Percentiles rank a stretch among this genome's conserved stretches.
Conservation (phyloP, 1,140 invertebrate genomes). For the Chymomyza costata region DNA sequence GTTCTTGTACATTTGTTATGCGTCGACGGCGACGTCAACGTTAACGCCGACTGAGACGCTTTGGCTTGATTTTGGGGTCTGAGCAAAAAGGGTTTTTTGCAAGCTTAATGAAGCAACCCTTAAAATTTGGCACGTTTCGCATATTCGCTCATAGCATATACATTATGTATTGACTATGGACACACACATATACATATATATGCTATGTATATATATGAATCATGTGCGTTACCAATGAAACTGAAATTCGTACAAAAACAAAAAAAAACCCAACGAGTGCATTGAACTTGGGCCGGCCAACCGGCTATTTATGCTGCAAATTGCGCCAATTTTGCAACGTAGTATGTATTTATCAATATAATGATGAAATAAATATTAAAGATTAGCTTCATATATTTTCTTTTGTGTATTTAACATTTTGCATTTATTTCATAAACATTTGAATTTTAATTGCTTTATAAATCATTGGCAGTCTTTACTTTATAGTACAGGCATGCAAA, state of each 20-base stretch:
- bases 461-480: too few species aligned
- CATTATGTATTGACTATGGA: too few species aligned
- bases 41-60: background rate
- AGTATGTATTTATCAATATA: constrained; percentile 24
- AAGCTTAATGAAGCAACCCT: constrained; percentile 67
- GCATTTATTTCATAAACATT: too few species aligned
- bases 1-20: background rate
- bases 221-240: constrained; percentile 29
- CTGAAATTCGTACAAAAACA: constrained; percentile 20
- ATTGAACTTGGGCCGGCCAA: constrained; percentile 42
- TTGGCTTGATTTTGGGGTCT: constrained; percentile 8
- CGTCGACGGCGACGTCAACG: background rate
- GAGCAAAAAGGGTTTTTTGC: constrained; percentile 9
- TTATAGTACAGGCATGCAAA: too few species aligned
- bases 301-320: constrained; percentile 29
- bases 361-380: constrained; percentile 20
- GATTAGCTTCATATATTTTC: background rate
- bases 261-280: constrained; percentile 28
- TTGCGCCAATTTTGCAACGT: constrained; percentile 24
- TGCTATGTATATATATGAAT: background rate
- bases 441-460: too few species aligned
- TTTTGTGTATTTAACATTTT: too few species aligned
- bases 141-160: background rate
- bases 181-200: too few species aligned
- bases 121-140: constrained; percentile 64